Base-by-base conservation (phyloP, 2,113 vertebrate genomes). In the Athene noctua region DNA sequence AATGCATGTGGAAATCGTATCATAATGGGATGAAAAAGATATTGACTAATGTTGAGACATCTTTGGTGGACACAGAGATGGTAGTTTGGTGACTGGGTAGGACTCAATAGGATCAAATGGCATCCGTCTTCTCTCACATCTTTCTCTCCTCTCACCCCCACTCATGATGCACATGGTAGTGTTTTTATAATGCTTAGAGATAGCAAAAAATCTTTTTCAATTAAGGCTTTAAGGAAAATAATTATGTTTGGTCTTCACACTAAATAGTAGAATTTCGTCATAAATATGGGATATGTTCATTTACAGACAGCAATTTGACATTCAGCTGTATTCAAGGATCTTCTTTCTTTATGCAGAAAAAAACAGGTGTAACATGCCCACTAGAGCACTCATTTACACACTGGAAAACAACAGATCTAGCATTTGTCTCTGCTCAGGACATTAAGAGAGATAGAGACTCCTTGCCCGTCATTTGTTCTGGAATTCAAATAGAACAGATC, bases 81-180 rank as follows among this genome's bases (percentile, higher is more conserved):
- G 18, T 16, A 74, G 44, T 29, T 22, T 25, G 19, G 5, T 57
- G 11, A 61, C 42, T 27, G 26, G 30, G 15, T 36, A 59, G 34
- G 17, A 88, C n/a, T 49, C 55, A 47, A 23, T 0, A 89, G 5
- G 5, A 57, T 27, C n/a, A 75, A 86, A 67, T 9, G 14, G 9
- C 11, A 77, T 42, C 32, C 30, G 58, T 62, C 21, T 36, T 62
- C 19, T 70, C 44, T 75, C 32, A 25, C 3, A 54, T 23, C 34
- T 25, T 71, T 67, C 32, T 58, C 26, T 79, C 52, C 22, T 38
- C 47, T 74, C 22, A 29, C 1, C 2, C 27, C 6, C 3, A 9
- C 17, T 49, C 46, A n/a, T 32, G 3, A 62, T 44, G 17, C 4
- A 23, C 17, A 36, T 1, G 2, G 15, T 4, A 57, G 6, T 5